These are phyloP conservation scores for Drosophila leontia DNA, from an alignment of 1,140 invertebrate species.

Conservation along the genomic window DNA sequence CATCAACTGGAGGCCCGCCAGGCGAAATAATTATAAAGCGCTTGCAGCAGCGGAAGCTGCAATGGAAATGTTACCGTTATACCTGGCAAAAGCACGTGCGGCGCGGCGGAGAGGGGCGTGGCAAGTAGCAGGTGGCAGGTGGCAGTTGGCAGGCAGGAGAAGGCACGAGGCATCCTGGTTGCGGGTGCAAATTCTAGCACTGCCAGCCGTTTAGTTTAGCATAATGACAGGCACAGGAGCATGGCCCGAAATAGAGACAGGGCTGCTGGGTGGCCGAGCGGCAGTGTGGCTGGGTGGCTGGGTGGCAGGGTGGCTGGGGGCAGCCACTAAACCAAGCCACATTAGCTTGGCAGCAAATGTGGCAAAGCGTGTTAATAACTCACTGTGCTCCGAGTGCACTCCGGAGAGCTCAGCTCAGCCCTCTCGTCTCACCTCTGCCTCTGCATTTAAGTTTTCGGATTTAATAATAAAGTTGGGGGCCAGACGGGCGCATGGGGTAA, in stretches of 20 bases:
- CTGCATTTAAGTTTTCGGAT: constrained; percentile 79
- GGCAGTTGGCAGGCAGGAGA: background rate
- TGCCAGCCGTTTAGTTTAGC: constrained; percentile 82
- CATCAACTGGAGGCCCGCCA: constrained; percentile 78
- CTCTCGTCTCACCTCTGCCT: constrained; percentile 16
- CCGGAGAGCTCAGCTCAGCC: constrained; percentile 29
- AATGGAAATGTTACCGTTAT: constrained; percentile 82
- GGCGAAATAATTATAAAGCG: constrained; percentile 84
- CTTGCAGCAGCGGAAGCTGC: constrained; percentile 78
- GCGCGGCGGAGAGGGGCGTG: background rate
- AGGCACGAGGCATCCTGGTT: constrained; percentile 48
- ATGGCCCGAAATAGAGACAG: constrained; percentile 49
- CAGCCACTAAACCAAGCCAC: constrained; percentile 80
- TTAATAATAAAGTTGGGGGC: constrained; percentile 75
- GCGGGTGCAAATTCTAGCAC: constrained; percentile 81
- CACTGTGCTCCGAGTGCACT: constrained; percentile 73
- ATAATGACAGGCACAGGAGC: constrained; percentile 78
- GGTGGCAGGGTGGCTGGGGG: constrained; percentile 39
- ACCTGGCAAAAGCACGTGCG: constrained; percentile 77
- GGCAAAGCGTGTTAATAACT: constrained; percentile 83
- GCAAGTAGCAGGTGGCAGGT: background rate
- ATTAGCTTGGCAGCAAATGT: constrained; percentile 82
- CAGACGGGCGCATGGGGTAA: constrained; percentile 18
- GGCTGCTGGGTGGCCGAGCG: background rate
- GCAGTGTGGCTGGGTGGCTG: background rate